These are phyloP conservation scores for Brienomyrus longianalis DNA, from an alignment of 2,113 vertebrate genomes.

Conservation along the genomic window DNA sequence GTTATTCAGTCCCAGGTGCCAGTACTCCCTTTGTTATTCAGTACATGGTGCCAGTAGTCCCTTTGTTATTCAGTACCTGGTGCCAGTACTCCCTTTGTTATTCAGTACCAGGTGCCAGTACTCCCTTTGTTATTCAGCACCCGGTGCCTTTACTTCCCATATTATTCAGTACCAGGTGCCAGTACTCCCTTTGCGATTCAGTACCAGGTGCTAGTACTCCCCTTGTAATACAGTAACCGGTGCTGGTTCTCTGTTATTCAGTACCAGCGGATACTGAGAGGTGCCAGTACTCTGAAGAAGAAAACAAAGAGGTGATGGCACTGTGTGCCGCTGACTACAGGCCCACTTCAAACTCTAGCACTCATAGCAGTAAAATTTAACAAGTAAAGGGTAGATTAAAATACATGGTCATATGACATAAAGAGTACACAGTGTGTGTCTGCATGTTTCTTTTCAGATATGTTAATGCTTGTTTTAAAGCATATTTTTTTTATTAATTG, in stretches of 20 bases:
- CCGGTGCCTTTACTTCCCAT: rapidly evolving
- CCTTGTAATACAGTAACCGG: no score
- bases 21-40: not conserved
- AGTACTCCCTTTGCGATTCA: not conserved
- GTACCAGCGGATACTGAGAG: not conserved
- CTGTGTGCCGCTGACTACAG: not conserved
- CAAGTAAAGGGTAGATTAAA: not conserved
- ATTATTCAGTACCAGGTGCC: not conserved
- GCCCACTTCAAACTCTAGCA: not conserved
- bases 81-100: not conserved
- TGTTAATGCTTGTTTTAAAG: not conserved
- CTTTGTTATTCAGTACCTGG: not conserved
- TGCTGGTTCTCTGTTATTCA: not conserved
- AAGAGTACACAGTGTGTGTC: not conserved
- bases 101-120: not conserved
- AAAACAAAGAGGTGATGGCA: no score
- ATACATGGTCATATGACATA: not conserved
- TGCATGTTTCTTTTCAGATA: not conserved
- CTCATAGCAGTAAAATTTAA: not conserved
- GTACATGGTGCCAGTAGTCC: not conserved
- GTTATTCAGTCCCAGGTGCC: no score
- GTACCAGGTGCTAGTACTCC: not conserved
- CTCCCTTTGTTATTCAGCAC: not conserved
- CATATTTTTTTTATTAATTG: not conserved
- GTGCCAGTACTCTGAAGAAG: not conserved